Conservation (phyloP, 2,113 vertebrate genomes). For the Ophiodon elongatus region DNA sequence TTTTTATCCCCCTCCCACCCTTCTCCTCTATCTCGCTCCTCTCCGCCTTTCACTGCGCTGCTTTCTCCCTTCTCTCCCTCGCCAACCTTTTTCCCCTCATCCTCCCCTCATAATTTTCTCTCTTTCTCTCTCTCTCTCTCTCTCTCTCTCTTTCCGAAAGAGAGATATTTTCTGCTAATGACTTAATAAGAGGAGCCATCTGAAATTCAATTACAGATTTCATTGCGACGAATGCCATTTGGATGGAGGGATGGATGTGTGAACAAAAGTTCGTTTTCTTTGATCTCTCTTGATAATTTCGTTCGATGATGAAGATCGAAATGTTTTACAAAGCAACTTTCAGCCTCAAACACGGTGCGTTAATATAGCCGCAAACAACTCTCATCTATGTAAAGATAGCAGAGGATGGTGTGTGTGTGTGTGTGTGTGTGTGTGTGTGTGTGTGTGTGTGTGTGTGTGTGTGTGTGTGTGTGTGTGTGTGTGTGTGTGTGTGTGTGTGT, state of each 20-base stretch:
- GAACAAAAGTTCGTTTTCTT: slow-evolving; percentile 45
- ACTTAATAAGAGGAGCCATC: slow-evolving; percentile 76
- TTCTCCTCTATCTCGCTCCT: slow-evolving; percentile 33
- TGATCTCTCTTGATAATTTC: slow-evolving; percentile 36
- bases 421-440: too few species aligned
- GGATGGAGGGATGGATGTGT: slow-evolving; percentile 40
- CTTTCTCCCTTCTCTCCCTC: slow-evolving; percentile 48
- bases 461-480: too few species aligned
- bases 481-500: too few species aligned
- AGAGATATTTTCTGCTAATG: slow-evolving; percentile 72
- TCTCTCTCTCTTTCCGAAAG: slow-evolving; percentile 39
- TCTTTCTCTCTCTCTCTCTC: slow-evolving; percentile 56
- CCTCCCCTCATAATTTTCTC: slow-evolving; percentile 62
- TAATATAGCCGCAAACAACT: not conserved
- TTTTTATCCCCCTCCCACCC: slow-evolving; percentile 85
- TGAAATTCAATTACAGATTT: slow-evolving; percentile 86
- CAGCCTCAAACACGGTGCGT: not conserved
- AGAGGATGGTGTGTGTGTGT: too few species aligned
- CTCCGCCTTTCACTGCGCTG: slow-evolving; percentile 45
- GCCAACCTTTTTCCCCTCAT: slow-evolving; percentile 28
- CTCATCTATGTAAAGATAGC: too few species aligned
- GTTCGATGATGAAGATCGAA: not conserved
- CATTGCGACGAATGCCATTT: slow-evolving; percentile 56
- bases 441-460: too few species aligned
- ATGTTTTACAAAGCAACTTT: not conserved